These are phyloP conservation scores for Diabrotica virgifera DNA, from an alignment of 1,140 invertebrate species.

Conservation along the genomic window DNA sequence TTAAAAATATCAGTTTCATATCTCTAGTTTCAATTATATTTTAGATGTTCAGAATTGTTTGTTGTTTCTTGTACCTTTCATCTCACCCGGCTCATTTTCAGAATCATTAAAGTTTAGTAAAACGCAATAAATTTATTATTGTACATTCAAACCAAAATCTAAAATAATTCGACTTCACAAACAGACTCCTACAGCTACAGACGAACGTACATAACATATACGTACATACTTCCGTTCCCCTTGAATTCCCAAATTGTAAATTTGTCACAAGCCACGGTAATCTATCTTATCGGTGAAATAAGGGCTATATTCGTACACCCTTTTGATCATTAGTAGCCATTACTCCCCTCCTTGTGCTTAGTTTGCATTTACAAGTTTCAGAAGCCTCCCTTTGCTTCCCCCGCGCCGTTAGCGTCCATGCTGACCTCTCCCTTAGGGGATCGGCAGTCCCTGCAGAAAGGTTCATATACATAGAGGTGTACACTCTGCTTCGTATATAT, in stretches of 20 bases:
- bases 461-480: constrained; percentile 50
- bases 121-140: too few species aligned
- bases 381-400: constrained; percentile 32
- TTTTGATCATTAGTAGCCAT: constrained; percentile 45
- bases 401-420: constrained; percentile 19
- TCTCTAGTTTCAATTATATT: too few species aligned
- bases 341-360: constrained; percentile 46
- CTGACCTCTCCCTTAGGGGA: constrained; percentile 18
- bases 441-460: constrained; percentile 39
- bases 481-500: constrained; percentile 36
- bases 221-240: neutral
- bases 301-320: constrained; percentile 43
- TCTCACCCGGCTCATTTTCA: too few species aligned
- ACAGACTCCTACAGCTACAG: too few species aligned
- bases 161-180: too few species aligned
- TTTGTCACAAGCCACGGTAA: constrained; percentile 41
- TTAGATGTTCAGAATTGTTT: too few species aligned
- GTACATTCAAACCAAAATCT: too few species aligned
- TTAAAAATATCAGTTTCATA: too few species aligned
- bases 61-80: too few species aligned
- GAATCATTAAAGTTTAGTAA: too few species aligned
- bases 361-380: constrained; percentile 49
- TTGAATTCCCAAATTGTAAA: constrained; percentile 42
- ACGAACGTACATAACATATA: neutral
- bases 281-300: constrained; percentile 44